Evolutionary conservation across 2,113 vertebrate genomes (phyloP).

Genomic region (Tiliqua scincoides): DNA sequence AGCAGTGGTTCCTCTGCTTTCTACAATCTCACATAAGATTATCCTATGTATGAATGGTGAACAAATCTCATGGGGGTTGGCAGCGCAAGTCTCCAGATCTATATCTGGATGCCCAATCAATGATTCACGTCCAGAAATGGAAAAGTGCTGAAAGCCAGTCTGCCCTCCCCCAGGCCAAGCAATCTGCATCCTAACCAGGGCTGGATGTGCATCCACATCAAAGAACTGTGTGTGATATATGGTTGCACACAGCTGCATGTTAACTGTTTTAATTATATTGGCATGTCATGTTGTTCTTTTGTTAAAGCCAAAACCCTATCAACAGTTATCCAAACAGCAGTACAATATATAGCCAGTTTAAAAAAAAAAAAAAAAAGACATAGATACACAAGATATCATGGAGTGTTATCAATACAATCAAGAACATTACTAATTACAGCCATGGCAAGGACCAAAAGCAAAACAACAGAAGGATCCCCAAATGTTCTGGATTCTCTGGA

Average conservation of each 20-base stretch:
- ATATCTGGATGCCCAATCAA: not conserved
- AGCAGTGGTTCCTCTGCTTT: not conserved
- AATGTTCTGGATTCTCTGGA: not conserved
- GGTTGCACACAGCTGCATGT: not conserved
- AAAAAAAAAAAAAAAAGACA: no score
- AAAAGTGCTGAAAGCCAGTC: not conserved
- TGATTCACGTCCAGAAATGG: not conserved
- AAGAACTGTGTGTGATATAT: not conserved
- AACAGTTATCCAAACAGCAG: not conserved
- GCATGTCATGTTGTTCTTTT: not conserved
- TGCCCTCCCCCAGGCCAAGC: not conserved
- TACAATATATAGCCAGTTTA: not conserved
- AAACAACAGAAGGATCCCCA: not conserved
- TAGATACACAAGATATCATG: not conserved
- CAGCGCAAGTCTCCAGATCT: not conserved
- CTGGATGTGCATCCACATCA: not conserved
- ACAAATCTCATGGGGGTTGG: not conserved
- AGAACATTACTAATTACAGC: not conserved
- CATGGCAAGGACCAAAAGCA: not conserved
- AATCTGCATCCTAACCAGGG: not conserved
- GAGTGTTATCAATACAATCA: no score
- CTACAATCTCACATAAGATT: not conserved
- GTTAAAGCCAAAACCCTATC: not conserved
- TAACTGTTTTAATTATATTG: not conserved
- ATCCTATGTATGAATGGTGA: not conserved